phyloP scores from a whole-genome alignment of 2,888 invertebrate species.

The Brachynemurus nebulosus region DNA sequence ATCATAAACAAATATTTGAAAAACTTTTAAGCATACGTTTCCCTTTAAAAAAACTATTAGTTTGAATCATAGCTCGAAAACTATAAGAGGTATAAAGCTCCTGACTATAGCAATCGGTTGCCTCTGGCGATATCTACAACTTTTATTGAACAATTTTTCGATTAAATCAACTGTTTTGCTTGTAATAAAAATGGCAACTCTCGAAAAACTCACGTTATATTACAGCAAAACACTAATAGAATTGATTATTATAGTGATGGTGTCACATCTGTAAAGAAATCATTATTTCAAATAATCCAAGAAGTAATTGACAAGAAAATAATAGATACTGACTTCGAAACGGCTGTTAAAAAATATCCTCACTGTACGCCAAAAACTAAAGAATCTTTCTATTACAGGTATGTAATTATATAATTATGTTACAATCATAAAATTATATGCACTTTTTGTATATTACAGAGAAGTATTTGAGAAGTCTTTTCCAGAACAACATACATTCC shows the following conservation, averaged over 20 bases:
- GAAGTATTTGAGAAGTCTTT: constrained; percentile 53
- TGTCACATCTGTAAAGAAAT: constrained; percentile 58
- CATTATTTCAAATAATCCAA: constrained; percentile 51
- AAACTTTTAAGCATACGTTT: not conserved
- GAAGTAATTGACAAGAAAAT: constrained; percentile 55
- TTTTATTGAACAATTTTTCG: no score
- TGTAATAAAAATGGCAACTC: no score
- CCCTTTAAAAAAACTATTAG: no score
- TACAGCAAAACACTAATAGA: no score
- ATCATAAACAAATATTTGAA: no score
- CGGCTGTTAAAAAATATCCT: constrained; percentile 39
- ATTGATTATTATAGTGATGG: constrained; percentile 58
- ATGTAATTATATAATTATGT: constrained; percentile 12
- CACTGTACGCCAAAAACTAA: constrained; percentile 62
- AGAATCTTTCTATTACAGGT: constrained; percentile 63
- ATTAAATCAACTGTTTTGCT: no score
- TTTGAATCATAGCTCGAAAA: no score
- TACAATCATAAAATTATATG: constrained; percentile 4
- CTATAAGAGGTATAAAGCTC: no score
- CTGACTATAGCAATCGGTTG: no score
- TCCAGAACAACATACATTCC: constrained; percentile 42
- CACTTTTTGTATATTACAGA: constrained; percentile 24
- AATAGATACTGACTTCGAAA: constrained; percentile 39
- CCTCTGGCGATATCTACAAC: no score
- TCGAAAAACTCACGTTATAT: no score